Evolutionary conservation across 2,888 invertebrate genomes (phyloP).

Genomic region (Heptascelio sp.): DNA sequence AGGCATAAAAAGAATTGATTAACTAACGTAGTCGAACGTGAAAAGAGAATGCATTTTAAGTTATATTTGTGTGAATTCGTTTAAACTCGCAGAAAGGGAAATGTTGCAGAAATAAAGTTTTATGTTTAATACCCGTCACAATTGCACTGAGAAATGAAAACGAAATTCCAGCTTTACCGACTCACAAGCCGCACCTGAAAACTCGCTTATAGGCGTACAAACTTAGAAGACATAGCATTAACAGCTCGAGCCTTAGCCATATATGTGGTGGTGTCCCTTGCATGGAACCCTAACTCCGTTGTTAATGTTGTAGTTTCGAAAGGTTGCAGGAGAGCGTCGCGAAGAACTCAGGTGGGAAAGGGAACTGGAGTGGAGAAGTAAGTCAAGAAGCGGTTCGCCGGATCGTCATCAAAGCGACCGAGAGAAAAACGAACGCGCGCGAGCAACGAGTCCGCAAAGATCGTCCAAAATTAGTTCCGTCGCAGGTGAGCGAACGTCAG

Average conservation of each 20-base stretch:
- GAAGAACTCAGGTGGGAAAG: constrained; percentile 83
- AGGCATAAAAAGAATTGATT: too few species aligned
- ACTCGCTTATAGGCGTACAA: constrained; percentile 67
- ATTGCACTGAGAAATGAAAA: too few species aligned
- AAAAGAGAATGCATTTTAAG: too few species aligned
- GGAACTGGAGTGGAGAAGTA: constrained; percentile 84
- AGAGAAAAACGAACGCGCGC: constrained; percentile 77
- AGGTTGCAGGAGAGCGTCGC: constrained; percentile 84
- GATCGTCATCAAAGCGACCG: constrained; percentile 85
- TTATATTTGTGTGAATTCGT: too few species aligned
- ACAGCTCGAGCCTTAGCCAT: constrained; percentile 75
- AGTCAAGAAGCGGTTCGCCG: constrained; percentile 82
- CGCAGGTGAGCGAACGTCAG: constrained; percentile 46
- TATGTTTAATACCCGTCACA: too few species aligned
- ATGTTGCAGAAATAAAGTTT: too few species aligned
- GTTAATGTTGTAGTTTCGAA: constrained; percentile 84
- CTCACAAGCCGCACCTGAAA: constrained; percentile 55
- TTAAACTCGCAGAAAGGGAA: too few species aligned
- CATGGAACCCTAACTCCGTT: constrained; percentile 80
- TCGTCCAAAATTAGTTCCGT: constrained; percentile 68
- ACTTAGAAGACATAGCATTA: constrained; percentile 69
- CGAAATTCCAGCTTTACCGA: constrained; percentile 56
- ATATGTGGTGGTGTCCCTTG: constrained; percentile 80
- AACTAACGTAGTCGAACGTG: too few species aligned
- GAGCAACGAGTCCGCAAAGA: constrained; percentile 81